Conservation (phyloP, 2,888 invertebrate genomes). For the Sialis lutaria region DNA sequence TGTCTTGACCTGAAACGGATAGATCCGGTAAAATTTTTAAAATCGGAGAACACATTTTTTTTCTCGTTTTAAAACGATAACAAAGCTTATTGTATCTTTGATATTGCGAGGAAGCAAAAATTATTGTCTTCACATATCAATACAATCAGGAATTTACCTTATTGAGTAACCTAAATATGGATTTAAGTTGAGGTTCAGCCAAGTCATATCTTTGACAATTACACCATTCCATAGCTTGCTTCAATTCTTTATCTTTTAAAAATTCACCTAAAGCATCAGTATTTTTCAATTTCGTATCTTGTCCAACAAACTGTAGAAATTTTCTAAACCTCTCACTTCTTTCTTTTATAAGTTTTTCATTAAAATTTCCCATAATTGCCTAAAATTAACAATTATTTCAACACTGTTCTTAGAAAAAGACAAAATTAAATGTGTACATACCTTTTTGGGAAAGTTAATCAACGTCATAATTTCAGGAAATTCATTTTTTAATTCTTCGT, state of each 20-base stretch:
- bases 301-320: conserved; percentile 36
- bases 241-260: conserved; percentile 45
- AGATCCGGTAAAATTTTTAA: too few relatives aligned
- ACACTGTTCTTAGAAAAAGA: background rate
- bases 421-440: conserved; percentile 12
- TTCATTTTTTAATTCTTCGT: conserved; percentile 39
- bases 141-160: conserved; percentile 23
- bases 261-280: conserved; percentile 39
- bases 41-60: too few relatives aligned
- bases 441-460: conserved; percentile 50
- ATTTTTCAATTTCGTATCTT: conserved; percentile 36
- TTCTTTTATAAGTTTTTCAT: conserved; percentile 42
- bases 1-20: too few relatives aligned
- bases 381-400: conserved; percentile 17
- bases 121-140: too few relatives aligned
- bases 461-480: conserved; percentile 32
- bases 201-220: conserved; percentile 36
- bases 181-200: conserved; percentile 46
- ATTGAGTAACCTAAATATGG: conserved; percentile 45
- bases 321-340: conserved; percentile 47
- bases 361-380: conserved; percentile 52
- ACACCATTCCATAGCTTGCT: conserved; percentile 38
- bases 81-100: too few relatives aligned
- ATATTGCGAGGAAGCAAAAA: too few relatives aligned
- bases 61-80: too few relatives aligned